Conservation (phyloP, 2,797 vertebrate species). For the Phoxinus dragarum region DNA sequence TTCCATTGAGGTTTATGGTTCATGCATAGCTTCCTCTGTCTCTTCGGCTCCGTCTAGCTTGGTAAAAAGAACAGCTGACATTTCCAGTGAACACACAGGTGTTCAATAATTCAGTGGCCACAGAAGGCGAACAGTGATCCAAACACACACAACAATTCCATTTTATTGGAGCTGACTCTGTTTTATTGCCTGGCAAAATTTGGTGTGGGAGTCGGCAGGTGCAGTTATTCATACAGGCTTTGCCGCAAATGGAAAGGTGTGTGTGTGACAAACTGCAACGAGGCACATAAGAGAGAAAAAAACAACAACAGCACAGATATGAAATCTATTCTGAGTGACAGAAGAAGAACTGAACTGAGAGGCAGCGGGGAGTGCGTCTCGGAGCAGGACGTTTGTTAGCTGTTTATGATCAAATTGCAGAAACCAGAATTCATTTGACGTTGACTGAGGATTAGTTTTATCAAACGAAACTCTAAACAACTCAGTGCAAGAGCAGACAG, state of each 20-base stretch:
- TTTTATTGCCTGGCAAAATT: slow-evolving; percentile 58
- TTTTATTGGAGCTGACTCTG: slow-evolving; percentile 57
- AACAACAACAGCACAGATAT: slow-evolving; percentile 1
- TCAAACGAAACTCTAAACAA: background rate
- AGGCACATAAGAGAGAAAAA: slow-evolving; percentile 9
- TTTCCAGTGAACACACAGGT: slow-evolving; percentile 58
- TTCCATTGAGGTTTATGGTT: slow-evolving; percentile 47
- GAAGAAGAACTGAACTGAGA: slow-evolving; percentile 6
- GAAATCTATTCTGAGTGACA: slow-evolving; percentile 47
- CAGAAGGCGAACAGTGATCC: slow-evolving; percentile 60
- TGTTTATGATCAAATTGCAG: slow-evolving; percentile 8
- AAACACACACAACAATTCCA: slow-evolving; percentile 59
- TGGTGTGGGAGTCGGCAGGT: slow-evolving; percentile 54
- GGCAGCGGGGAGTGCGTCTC: background rate
- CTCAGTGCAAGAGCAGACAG: background rate
- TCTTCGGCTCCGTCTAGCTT: slow-evolving; percentile 29
- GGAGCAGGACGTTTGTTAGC: slow-evolving; percentile 7
- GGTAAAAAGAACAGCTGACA: slow-evolving; percentile 59
- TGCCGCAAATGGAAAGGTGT: slow-evolving; percentile 15
- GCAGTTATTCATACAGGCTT: slow-evolving; percentile 54
- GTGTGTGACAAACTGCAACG: slow-evolving; percentile 22
- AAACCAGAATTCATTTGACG: background rate
- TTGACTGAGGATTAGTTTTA: background rate
- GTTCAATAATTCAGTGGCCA: slow-evolving; percentile 64
- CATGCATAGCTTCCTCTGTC: slow-evolving; percentile 48